A percentile compares a stretch with the other conserved stretches of the same genome.
Evolutionary conservation across 2,888 invertebrate species (phyloP).

Genomic region (Bellardia pandia): DNA sequence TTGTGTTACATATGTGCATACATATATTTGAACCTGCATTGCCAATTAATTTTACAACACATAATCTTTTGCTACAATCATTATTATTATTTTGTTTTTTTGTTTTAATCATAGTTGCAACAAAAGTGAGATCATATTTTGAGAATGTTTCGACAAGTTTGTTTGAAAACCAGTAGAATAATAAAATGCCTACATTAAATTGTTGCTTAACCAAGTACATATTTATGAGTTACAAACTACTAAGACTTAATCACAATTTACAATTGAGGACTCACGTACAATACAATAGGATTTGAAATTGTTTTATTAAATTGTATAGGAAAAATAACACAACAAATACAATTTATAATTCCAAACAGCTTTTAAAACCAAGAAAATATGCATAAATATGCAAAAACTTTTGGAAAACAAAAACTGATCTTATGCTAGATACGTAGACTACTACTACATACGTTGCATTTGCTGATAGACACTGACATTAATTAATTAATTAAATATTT

Average conservation of each 20-base stretch:
- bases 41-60: background rate
- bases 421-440: background rate
- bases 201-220: conserved; percentile 24
- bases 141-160: conserved; percentile 56
- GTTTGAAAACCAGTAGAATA: conserved; percentile 67
- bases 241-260: background rate
- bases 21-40: background rate
- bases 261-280: conserved; percentile 70
- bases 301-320: conserved; percentile 23
- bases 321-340: conserved; percentile 1
- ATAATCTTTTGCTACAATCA: conserved; percentile 32
- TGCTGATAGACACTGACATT: background rate
- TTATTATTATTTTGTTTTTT: background rate
- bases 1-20: background rate
- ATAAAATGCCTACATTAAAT: conserved; percentile 34
- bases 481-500: background rate
- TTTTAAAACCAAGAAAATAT: conserved; percentile 21
- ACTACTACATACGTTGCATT: too few relatives aligned
- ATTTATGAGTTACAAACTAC: conserved; percentile 33
- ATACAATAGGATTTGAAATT: conserved; percentile 47
- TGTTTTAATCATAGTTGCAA: conserved; percentile 27
- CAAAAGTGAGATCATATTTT: conserved; percentile 63
- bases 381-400: conserved; percentile 23
- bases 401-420: background rate
- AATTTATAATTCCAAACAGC: conserved; percentile 45